These are phyloP conservation scores for Onychomys leucogaster DNA, from an alignment of 2,797 vertebrate genomes.

Conservation along the genomic window DNA sequence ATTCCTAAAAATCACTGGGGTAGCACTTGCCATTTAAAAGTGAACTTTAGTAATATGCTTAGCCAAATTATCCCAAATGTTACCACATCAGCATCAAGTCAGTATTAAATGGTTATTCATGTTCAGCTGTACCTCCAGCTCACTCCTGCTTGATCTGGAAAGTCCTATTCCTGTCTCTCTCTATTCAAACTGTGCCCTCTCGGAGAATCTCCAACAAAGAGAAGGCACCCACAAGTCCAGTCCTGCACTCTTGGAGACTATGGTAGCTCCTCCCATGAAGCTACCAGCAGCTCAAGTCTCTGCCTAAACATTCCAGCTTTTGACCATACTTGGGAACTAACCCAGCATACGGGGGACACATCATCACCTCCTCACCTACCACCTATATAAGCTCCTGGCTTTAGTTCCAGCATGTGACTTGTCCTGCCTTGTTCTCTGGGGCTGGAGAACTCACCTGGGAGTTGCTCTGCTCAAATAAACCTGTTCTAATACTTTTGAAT, in stretches of 20 bases:
- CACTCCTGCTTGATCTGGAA: background rate
- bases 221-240: background rate
- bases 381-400: background rate
- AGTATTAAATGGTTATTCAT: background rate
- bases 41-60: background rate
- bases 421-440: too few species aligned
- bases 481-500: too few species aligned
- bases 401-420: background rate
- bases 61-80: background rate
- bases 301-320: background rate
- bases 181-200: background rate
- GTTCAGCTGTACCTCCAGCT: background rate
- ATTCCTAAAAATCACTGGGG: background rate
- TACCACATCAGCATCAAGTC: background rate
- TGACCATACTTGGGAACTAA: background rate
- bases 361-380: background rate
- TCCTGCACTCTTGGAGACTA: background rate
- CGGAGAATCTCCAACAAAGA: background rate
- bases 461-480: too few species aligned
- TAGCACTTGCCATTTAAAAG: background rate
- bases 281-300: background rate
- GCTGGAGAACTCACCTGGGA: too few species aligned
- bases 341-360: background rate
- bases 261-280: background rate
- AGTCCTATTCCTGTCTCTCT: background rate